Evolutionary conservation across 2,113 vertebrate species (phyloP).

Genomic region (Larimichthys crocea): DNA sequence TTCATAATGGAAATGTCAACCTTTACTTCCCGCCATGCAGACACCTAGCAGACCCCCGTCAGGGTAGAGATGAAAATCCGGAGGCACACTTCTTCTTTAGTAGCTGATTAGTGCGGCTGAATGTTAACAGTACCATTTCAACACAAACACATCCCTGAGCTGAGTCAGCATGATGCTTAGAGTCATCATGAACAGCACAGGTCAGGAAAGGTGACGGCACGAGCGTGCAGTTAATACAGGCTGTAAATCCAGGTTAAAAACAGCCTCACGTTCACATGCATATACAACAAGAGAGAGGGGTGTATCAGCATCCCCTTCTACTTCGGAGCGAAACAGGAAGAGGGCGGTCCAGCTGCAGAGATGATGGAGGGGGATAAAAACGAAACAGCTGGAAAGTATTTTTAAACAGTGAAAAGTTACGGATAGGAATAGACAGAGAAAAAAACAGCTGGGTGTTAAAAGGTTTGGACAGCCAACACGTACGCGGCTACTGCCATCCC

Average conservation of each 20-base stretch:
- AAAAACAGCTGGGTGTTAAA: conserved; percentile 67
- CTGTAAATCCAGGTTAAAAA: conserved; percentile 16
- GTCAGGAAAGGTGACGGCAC: background rate
- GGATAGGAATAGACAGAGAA: conserved; percentile 28
- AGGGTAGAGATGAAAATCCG: background rate
- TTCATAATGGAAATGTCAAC: conserved; percentile 69
- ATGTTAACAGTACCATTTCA: conserved; percentile 16
- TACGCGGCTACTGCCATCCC: conserved; percentile 45
- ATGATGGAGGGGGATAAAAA: background rate
- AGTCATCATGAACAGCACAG: background rate
- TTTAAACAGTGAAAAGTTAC: conserved; percentile 18
- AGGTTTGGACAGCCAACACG: conserved; percentile 61
- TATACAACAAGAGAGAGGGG: conserved; percentile 30
- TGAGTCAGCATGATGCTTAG: conserved; percentile 2
- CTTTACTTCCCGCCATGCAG: conserved; percentile 54
- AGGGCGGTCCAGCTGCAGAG: conserved; percentile 40
- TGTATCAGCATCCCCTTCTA: conserved; percentile 52
- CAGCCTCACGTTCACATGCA: conserved; percentile 60
- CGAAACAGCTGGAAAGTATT: conserved; percentile 22
- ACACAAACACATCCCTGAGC: background rate
- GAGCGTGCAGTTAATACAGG: conserved; percentile 29
- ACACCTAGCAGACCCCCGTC: background rate
- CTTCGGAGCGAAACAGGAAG: conserved; percentile 52
- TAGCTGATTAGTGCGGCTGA: conserved; percentile 15
- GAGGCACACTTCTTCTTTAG: background rate